Evolutionary conservation across 2,888 invertebrate species (phyloP).

Genomic region (Limnephilus rhombicus): DNA sequence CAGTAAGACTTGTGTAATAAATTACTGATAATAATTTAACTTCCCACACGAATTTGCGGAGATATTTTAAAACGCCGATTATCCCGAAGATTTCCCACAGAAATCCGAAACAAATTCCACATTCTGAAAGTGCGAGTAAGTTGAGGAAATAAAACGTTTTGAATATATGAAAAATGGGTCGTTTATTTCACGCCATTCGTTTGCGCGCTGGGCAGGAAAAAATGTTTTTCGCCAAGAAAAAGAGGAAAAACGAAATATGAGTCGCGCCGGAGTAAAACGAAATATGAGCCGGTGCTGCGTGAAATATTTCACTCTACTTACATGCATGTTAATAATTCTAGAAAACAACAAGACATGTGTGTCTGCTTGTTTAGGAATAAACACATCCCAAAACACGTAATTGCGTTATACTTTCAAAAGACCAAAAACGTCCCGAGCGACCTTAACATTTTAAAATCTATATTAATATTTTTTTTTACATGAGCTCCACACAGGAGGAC

Average conservation of each 20-base stretch:
- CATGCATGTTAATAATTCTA: not conserved
- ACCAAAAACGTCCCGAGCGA: too few species aligned
- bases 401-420: too few species aligned
- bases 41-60: not conserved
- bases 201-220: constrained; percentile 33
- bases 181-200: constrained; percentile 48
- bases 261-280: not conserved
- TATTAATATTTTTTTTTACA: too few species aligned
- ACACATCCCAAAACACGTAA: too few species aligned
- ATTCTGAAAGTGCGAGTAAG: constrained; percentile 35
- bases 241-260: not conserved
- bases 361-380: too few species aligned
- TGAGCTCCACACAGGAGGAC: too few species aligned
- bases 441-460: too few species aligned
- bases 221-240: constrained; percentile 13
- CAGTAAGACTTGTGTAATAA: not conserved
- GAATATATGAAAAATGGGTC: constrained; percentile 45
- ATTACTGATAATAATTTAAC: not conserved
- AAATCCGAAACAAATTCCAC: constrained; percentile 41
- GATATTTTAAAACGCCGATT: constrained; percentile 15
- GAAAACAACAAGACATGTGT: not conserved
- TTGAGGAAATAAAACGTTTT: constrained; percentile 45
- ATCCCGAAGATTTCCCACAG: constrained; percentile 23
- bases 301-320: constrained; percentile 40
- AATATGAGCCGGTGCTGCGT: constrained; percentile 33